Evolutionary conservation across 2,888 invertebrate species (phyloP).

Genomic region (Euphydryas editha): DNA sequence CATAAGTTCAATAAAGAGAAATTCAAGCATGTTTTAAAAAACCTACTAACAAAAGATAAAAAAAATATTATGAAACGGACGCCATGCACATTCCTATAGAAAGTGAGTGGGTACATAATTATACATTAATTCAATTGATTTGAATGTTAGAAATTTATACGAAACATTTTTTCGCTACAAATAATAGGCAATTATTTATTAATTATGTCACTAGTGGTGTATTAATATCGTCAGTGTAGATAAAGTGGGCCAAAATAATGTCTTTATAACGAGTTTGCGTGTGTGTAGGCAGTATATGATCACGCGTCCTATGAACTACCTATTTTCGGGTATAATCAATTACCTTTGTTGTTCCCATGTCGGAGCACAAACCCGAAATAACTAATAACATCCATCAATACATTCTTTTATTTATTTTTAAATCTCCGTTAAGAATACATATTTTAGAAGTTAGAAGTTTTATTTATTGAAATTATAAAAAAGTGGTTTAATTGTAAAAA

Average conservation of each 20-base stretch:
- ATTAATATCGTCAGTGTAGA: conserved; percentile 43
- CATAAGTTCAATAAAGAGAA: background rate
- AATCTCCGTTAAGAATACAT: too few species aligned
- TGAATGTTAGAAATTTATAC: conserved; percentile 2
- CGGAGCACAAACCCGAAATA: conserved; percentile 1
- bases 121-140: background rate
- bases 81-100: background rate
- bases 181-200: conserved; percentile 5
- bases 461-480: too few species aligned
- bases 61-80: background rate
- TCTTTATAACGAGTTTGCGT: conserved; percentile 77
- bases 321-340: conserved; percentile 44
- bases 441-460: too few species aligned
- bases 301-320: conserved; percentile 62
- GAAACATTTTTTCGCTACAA: background rate
- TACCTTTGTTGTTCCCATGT: conserved; percentile 35
- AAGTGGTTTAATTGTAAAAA: too few species aligned
- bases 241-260: conserved; percentile 61
- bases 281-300: conserved; percentile 61
- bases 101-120: background rate
- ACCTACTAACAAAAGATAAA: conserved; percentile 3
- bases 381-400: background rate
- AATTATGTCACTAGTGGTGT: conserved; percentile 8
- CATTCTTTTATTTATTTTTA: too few species aligned
- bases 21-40: background rate